A percentile compares a stretch with the other conserved stretches of the same genome.
Evolutionary conservation across 2,888 invertebrate genomes (phyloP).

Genomic region (Diploptera punctata): DNA sequence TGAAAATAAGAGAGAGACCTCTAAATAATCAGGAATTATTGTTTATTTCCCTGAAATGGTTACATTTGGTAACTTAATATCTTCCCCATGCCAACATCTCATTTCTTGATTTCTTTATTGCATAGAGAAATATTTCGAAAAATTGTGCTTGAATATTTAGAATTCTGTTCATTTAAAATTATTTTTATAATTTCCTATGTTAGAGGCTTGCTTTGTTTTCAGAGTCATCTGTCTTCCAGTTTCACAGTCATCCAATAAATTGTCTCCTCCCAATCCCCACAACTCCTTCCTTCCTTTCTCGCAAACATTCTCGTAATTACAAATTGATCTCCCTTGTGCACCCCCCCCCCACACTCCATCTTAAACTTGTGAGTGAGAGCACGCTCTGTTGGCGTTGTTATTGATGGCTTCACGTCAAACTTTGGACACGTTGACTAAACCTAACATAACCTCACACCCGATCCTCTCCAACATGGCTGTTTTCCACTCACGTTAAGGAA

Average conservation of each 20-base stretch:
- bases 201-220: background rate
- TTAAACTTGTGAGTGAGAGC: constrained; percentile 11
- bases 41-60: too few species aligned
- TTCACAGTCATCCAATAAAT: constrained; percentile 17
- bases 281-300: too few species aligned
- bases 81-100: too few species aligned
- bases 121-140: too few species aligned
- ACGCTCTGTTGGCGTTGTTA: constrained; percentile 23
- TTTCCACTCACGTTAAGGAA: background rate
- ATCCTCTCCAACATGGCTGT: background rate
- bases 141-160: too few species aligned
- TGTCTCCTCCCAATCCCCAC: background rate
- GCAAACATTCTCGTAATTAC: constrained; percentile 25
- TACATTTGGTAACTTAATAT: too few species aligned
- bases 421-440: constrained; percentile 16
- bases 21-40: too few species aligned
- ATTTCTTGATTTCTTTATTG: too few species aligned
- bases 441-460: constrained; percentile 4
- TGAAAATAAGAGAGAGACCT: too few species aligned
- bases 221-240: background rate
- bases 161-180: too few species aligned
- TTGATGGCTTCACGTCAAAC: constrained; percentile 14
- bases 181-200: too few species aligned
- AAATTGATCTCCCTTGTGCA: constrained; percentile 22
- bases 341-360: background rate